Percentiles rank a stretch among this genome's conserved stretches.
phyloP scores from a whole-genome alignment of 2,888 invertebrate genomes.

The Ecdyonurus torrentis region DNA sequence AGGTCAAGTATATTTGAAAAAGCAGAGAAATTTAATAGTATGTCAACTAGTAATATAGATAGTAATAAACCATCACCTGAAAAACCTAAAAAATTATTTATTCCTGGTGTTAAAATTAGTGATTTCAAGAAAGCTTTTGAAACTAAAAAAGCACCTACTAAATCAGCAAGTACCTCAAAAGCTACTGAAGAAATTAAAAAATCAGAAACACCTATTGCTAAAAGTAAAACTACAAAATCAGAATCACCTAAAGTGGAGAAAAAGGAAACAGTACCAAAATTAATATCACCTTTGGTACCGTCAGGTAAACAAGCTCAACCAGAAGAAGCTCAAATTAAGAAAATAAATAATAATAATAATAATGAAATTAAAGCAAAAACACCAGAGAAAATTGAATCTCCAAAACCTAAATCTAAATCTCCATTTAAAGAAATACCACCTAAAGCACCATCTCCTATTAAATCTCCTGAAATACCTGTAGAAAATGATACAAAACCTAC shows the following conservation, averaged over 20 bases:
- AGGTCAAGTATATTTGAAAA: conserved; percentile 51
- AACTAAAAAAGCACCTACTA: conserved; percentile 32
- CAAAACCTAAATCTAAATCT: not conserved
- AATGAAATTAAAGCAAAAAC: not conserved
- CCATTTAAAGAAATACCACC: not conserved
- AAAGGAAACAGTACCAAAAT: not conserved
- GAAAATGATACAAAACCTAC: not conserved
- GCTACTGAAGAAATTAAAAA: conserved; percentile 6
- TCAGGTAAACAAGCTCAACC: conserved; percentile 6
- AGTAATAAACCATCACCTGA: not conserved
- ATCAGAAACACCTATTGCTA: not conserved
- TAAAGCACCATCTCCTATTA: not conserved
- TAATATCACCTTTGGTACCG: not conserved
- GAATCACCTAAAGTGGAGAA: not conserved
- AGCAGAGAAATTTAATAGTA: conserved; percentile 49
- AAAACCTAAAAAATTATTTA: conserved; percentile 45
- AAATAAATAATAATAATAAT: too few relatives aligned
- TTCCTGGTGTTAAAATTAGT: conserved; percentile 67
- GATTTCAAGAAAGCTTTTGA: conserved; percentile 78
- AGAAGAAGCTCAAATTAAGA: not conserved
- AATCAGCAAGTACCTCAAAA: conserved; percentile 20
- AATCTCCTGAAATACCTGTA: not conserved
- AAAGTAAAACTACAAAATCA: not conserved
- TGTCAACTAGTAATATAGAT: conserved; percentile 18
- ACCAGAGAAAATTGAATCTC: conserved; percentile 2